A percentile compares a stretch with the other conserved stretches of the same genome.
Evolutionary conservation across 2,888 invertebrate species (phyloP).

Genomic region (Phaedon cochleariae): DNA sequence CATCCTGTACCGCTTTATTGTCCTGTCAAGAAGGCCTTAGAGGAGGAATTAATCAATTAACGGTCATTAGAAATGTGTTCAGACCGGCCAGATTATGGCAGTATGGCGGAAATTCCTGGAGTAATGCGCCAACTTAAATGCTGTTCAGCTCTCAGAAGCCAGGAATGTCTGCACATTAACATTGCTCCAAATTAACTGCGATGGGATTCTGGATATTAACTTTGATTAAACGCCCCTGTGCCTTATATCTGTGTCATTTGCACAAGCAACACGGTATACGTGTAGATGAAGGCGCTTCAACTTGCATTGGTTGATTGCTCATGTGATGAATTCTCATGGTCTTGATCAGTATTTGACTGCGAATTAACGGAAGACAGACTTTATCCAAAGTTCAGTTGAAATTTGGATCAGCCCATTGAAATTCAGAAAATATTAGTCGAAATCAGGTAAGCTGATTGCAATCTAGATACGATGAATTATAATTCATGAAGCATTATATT

Average conservation of each 20-base stretch:
- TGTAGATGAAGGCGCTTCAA: neutral
- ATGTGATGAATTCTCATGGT: no score
- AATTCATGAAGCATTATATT: no score
- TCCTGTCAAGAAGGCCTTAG: neutral
- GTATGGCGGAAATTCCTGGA: conserved; percentile 52
- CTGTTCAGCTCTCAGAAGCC: conserved; percentile 44
- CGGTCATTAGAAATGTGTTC: conserved; percentile 48
- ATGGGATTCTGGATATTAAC: conserved; percentile 38
- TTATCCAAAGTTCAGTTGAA: no score
- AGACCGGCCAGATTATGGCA: conserved; percentile 54
- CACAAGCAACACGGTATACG: neutral
- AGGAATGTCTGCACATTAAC: conserved; percentile 49
- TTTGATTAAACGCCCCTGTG: conserved; percentile 35
- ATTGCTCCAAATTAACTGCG: conserved; percentile 46
- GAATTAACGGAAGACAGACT: no score
- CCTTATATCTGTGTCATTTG: conserved; percentile 17
- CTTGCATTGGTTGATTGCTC: neutral
- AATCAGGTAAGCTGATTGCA: no score
- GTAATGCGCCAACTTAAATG: conserved; percentile 53
- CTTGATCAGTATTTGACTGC: no score
- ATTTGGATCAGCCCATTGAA: no score
- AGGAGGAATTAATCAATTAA: conserved; percentile 24
- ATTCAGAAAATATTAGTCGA: no score
- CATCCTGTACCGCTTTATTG: neutral
- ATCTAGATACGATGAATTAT: no score